Evolutionary conservation across 2,113 vertebrate species (phyloP), one percentile per base, ranked within the genome.

Genomic region (Syngnathoides biaculeatus): DNA sequence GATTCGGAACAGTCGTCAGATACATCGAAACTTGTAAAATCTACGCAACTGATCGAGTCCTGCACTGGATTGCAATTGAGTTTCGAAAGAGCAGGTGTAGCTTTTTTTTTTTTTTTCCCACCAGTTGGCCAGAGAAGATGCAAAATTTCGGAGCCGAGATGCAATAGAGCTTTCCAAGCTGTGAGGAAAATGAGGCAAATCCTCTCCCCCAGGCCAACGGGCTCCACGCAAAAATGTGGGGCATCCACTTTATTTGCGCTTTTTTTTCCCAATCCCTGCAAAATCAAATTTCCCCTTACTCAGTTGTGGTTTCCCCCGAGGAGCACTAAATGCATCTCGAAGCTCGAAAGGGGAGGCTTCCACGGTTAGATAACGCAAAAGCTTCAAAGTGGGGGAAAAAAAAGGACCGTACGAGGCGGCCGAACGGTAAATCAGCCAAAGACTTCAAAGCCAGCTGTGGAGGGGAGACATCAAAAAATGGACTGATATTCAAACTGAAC

Each of bases 241-340:
- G 78, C 68, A 73, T 83, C 81, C 79, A 67, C 80, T 84, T 84
- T 87, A 87, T 86, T 86, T 81, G 78, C 81, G 77, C 80, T 77
- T 80, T 72, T 72, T 72, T 15, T 80, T 79, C 82, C 59, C 79
- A 82, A 82, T 83, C 80, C 80, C 86, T 38, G 20, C 82, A 76
- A 88, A 88, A 84, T 83, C 79, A 74, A 79, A 87, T 87, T 86
- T 89, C 85, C 84, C 81, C 84, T 86, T 83, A 78, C 85, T 77
- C 77, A 86, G 81, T 84, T 77, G 66, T 59, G 73, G 72, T 84
- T 81, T 85, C 79, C 80, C 80, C 80, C 35, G 67, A 69, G 76
- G 84, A 84, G 68, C 76, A 80, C 79, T 74, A 78, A 79, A 84
- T 17, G 40, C 64, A 72, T 76, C 74, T 82, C 75, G 60, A 75